Percentiles rank a stretch among this genome's conserved stretches.
phyloP scores from a whole-genome alignment of 2,888 invertebrate species.

The Pseudanteris insignis region DNA sequence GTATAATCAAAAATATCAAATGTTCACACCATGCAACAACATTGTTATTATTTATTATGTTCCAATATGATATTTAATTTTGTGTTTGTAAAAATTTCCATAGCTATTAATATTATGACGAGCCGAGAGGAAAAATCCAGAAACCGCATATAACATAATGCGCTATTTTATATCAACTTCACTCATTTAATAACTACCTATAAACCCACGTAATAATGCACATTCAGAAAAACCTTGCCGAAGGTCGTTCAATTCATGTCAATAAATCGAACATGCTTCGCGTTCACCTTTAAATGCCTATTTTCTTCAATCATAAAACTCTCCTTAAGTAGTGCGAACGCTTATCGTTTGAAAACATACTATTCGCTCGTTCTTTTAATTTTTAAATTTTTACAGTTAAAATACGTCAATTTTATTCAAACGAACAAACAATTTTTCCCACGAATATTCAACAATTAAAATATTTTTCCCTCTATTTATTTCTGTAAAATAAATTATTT shows the following conservation, averaged over 20 bases:
- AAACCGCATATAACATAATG: slow-evolving; percentile 10
- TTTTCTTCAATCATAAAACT: slow-evolving; percentile 39
- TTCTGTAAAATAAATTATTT: too few species aligned
- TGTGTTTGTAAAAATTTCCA: slow-evolving; percentile 41
- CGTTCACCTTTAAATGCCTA: slow-evolving; percentile 38
- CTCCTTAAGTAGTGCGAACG: slow-evolving; percentile 11
- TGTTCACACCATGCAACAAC: too few species aligned
- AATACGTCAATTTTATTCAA: too few species aligned
- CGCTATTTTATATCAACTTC: slow-evolving; percentile 20
- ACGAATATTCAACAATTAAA: too few species aligned
- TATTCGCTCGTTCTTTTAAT: not conserved
- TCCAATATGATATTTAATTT: too few species aligned
- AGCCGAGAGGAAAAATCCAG: slow-evolving; percentile 28
- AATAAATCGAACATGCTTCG: slow-evolving; percentile 40
- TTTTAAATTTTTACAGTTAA: too few species aligned
- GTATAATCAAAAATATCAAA: too few species aligned
- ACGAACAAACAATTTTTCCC: too few species aligned
- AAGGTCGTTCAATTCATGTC: slow-evolving; percentile 39
- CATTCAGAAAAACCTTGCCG: slow-evolving; percentile 35
- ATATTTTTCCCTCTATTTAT: too few species aligned
- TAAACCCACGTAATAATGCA: slow-evolving; percentile 24
- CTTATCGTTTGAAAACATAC: slow-evolving; percentile 5
- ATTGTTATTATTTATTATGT: too few species aligned
- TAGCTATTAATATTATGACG: slow-evolving; percentile 24
- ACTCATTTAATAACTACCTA: slow-evolving; percentile 28